A percentile compares a stretch with the other conserved stretches of the same genome.
phyloP scores from a whole-genome alignment of 2,888 invertebrate species.

The Coenonympha glycerion region DNA sequence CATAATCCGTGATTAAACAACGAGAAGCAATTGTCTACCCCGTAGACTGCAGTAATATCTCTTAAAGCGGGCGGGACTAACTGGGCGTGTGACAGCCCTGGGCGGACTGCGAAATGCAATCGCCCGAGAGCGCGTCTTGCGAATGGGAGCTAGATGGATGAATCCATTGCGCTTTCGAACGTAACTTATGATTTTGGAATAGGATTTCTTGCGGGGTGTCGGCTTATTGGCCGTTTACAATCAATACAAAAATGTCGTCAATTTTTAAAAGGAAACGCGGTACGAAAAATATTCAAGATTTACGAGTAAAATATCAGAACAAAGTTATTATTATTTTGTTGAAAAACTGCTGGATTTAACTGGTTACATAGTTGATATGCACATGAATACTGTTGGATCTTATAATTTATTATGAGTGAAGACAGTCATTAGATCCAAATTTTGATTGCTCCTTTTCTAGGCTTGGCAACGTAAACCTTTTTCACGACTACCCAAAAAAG shows the following conservation, averaged over 20 bases:
- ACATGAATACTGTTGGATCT: no score
- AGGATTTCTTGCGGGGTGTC: neutral
- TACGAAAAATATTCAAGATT: neutral
- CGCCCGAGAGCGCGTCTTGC: slow-evolving; percentile 33
- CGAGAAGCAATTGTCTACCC: slow-evolving; percentile 7
- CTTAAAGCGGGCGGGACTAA: slow-evolving; percentile 17
- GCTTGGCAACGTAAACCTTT: no score
- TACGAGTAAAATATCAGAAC: no score
- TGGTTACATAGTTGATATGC: no score
- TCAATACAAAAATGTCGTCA: neutral
- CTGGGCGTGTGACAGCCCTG: slow-evolving; percentile 24
- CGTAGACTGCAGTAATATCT: slow-evolving; percentile 13
- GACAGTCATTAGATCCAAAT: no score
- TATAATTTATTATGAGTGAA: no score
- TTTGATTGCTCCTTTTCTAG: no score
- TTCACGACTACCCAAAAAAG: no score
- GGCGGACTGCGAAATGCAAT: slow-evolving; percentile 34
- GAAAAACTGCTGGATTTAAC: no score
- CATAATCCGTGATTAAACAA: neutral
- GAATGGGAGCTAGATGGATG: slow-evolving; percentile 29
- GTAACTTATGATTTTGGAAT: slow-evolving; percentile 13
- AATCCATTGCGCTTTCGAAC: slow-evolving; percentile 18
- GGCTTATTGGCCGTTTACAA: slow-evolving; percentile 1
- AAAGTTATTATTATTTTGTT: no score
- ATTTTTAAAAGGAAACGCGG: neutral